phyloP scores from a whole-genome alignment of 2,113 vertebrate species.

The Pholis gunnellus region DNA sequence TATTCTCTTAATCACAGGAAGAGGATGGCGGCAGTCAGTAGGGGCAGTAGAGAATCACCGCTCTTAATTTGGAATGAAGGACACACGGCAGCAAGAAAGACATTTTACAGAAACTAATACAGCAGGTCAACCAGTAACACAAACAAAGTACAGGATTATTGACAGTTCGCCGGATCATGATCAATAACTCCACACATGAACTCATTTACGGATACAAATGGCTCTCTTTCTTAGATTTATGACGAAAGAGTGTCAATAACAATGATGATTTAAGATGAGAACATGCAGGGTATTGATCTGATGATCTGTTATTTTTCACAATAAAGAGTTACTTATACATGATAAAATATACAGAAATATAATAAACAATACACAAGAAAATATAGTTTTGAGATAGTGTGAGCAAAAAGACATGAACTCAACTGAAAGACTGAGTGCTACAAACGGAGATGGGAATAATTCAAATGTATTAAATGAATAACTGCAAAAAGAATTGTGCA shows the following conservation, averaged over 20 bases:
- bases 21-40: neutral
- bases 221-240: neutral
- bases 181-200: neutral
- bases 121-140: neutral
- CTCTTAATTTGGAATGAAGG: neutral
- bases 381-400: neutral
- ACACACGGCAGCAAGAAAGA: constrained; percentile 2
- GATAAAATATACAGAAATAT: neutral
- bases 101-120: constrained; percentile 4
- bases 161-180: neutral
- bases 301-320: neutral
- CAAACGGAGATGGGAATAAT: neutral
- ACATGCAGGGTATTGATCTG: neutral
- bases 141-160: neutral
- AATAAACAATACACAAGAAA: neutral
- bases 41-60: neutral
- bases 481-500: neutral
- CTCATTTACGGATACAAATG: neutral
- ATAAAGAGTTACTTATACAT: neutral
- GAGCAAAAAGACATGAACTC: neutral
- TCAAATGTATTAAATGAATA: neutral
- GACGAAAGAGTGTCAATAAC: neutral
- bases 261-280: neutral
- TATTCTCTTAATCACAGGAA: constrained; percentile 12
- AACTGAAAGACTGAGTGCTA: neutral